Conservation (phyloP, 2,888 invertebrate species). For the Pseudoips prasinana region DNA sequence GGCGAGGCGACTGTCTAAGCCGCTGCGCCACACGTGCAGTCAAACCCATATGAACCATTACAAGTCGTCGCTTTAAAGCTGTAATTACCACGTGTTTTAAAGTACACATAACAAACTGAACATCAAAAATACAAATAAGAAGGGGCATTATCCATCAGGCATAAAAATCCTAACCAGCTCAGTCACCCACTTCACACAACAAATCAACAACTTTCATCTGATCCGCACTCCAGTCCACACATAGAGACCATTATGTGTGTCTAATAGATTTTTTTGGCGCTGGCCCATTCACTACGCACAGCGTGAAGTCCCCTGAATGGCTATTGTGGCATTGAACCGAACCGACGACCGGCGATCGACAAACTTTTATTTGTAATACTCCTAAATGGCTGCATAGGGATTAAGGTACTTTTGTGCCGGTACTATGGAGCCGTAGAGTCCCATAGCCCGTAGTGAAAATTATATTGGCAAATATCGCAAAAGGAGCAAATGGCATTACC, state of each 20-base stretch:
- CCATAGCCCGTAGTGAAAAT: slow-evolving; percentile 31
- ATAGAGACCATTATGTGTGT: slow-evolving; percentile 70
- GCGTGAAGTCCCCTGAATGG: slow-evolving; percentile 76
- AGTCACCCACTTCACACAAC: slow-evolving; percentile 39
- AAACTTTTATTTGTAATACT: slow-evolving; percentile 78
- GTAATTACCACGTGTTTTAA: no score
- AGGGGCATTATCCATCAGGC: slow-evolving; percentile 5
- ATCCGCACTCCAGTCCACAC: slow-evolving; percentile 50
- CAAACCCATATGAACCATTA: no score
- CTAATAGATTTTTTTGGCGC: slow-evolving; percentile 78
- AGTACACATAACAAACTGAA: neutral
- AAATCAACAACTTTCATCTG: slow-evolving; percentile 57
- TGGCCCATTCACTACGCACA: slow-evolving; percentile 73
- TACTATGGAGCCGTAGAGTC: slow-evolving; percentile 50
- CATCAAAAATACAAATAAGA: neutral
- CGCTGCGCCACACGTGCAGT: no score
- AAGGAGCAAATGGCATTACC: slow-evolving; percentile 46
- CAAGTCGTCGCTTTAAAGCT: no score
- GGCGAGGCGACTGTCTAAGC: no score
- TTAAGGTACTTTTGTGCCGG: slow-evolving; percentile 73
- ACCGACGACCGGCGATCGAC: slow-evolving; percentile 51
- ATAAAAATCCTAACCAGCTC: slow-evolving; percentile 25
- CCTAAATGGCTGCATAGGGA: slow-evolving; percentile 79
- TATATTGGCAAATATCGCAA: slow-evolving; percentile 33
- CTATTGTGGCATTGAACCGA: slow-evolving; percentile 65